Evolutionary conservation across 2,888 invertebrate genomes (phyloP), one percentile per base, ranked within the genome.

Genomic region (Nipponacmea schrenckii): DNA sequence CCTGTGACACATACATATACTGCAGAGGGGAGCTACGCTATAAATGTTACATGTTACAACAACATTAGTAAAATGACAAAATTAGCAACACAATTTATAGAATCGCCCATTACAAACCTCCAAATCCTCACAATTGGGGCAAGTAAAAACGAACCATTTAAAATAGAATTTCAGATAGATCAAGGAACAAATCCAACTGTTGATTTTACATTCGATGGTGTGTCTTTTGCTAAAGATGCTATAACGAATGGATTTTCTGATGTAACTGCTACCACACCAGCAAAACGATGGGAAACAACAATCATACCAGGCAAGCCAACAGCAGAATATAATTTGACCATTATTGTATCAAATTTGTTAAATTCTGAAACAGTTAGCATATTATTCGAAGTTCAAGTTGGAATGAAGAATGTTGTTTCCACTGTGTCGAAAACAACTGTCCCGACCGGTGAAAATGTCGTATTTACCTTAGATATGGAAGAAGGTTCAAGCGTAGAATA

Each of bases 31-130:
- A 68, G 24, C 20, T 80, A 78, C 62, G 64, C 26, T 8, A 75
- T 84, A 0, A 69, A 20, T 17, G 78, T 80, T 1, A 77, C 56
- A 0, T 85, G 85, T 72, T 20, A 69, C 14, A 86, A 86, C 65
- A 50, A 73, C 20, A 78, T 85, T 20, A 81, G 77, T 66, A 31
- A 46, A 0, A 68, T 39, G 4, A 62, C 70, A 2, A 24, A 17
- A 10, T 26, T 62, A 0, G 20, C 75, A 24, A 68, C 24, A 10
- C 75, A 77, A 15, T 45, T 46, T 12, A 83, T 84, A 20, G 76
- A 83, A 50, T 83, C 83, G 67, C 77, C 75, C 14, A 83, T 86
- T 50, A 77, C 76, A 7, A 80, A 80, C 7, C 74, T 84, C 8
- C 66, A 71, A 15, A 71, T 86, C 67, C 39, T 72, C 15, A 78